Conservation (phyloP, 2,113 vertebrate species). For the Plestiodon gilberti region DNA sequence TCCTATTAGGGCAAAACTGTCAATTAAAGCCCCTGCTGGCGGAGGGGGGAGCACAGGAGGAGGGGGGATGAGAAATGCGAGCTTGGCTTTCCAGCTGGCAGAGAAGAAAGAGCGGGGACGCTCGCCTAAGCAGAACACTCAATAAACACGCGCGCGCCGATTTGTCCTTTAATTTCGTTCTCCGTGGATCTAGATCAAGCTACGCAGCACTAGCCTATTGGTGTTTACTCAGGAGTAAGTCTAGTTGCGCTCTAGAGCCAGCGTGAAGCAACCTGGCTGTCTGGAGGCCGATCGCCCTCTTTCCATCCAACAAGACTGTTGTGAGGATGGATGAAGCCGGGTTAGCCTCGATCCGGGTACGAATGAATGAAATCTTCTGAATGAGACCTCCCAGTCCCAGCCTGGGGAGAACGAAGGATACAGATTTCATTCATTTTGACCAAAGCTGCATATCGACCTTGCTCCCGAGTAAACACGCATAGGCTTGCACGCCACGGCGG, state of each 20-base stretch:
- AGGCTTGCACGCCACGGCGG: neutral
- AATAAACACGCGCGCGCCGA: no score
- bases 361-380: no score
- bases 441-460: neutral
- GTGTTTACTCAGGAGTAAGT: neutral
- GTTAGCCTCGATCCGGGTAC: no score
- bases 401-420: no score
- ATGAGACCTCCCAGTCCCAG: no score
- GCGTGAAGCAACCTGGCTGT: neutral
- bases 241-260: neutral
- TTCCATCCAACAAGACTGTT: neutral
- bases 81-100: neutral
- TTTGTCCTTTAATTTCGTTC: no score
- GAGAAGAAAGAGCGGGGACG: no score
- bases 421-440: no score
- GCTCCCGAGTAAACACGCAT: neutral
- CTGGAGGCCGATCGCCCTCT: neutral
- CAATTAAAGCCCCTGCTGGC: neutral
- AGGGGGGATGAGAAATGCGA: no score
- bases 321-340: neutral
- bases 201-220: neutral
- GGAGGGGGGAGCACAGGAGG: neutral
- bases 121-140: no score
- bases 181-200: neutral
- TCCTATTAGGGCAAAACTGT: neutral